These are phyloP conservation scores for Prosapia bicincta DNA, from an alignment of 2,888 invertebrate species.

Conservation along the genomic window DNA sequence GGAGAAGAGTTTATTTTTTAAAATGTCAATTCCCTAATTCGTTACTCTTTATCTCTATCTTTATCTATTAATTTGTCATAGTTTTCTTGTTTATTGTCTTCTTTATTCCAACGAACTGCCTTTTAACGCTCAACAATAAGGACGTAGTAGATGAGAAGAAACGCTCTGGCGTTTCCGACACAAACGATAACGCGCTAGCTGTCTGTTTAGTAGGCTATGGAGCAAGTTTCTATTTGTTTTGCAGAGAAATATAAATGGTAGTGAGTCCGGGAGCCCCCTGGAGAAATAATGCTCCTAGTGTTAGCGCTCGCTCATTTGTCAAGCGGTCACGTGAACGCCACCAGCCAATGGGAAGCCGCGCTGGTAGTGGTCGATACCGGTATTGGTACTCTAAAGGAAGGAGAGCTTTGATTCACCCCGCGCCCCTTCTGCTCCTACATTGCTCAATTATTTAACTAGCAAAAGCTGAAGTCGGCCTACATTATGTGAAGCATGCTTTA, in stretches of 20 bases:
- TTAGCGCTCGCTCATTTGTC: conserved; percentile 2
- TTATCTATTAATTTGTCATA: too few relatives aligned
- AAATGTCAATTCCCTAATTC: too few relatives aligned
- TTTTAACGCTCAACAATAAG: too few relatives aligned
- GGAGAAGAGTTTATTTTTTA: too few relatives aligned
- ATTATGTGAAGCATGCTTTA: background rate
- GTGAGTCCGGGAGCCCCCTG: background rate
- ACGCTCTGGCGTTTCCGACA: too few relatives aligned
- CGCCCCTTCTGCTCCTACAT: background rate
- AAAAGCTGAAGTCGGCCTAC: background rate
- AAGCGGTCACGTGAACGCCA: background rate
- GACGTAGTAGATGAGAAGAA: too few relatives aligned
- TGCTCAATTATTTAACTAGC: background rate
- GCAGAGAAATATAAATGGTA: background rate
- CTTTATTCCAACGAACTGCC: too few relatives aligned
- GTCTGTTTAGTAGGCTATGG: background rate
- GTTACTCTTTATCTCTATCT: too few relatives aligned
- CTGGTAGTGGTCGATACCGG: background rate
- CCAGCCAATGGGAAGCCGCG: background rate
- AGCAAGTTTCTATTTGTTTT: background rate
- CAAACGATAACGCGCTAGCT: too few relatives aligned
- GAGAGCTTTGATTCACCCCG: background rate
- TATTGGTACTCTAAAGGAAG: background rate
- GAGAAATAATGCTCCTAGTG: background rate
- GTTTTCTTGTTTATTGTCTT: too few relatives aligned